phyloP scores from a whole-genome alignment of 1,140 invertebrate genomes.

The Meloidogyne exigua region DNA sequence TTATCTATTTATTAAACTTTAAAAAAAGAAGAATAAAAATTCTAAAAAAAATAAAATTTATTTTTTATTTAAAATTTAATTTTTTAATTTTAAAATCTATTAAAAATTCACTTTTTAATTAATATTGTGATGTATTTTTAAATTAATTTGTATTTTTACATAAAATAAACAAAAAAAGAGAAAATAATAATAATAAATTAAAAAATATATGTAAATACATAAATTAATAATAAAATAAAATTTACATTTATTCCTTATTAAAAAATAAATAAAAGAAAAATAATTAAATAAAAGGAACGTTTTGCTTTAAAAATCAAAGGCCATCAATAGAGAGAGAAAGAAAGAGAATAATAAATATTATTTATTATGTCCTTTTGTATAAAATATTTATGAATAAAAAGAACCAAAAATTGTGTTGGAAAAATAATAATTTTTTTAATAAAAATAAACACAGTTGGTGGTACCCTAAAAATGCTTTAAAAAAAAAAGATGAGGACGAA shows the following conservation, averaged over 20 bases:
- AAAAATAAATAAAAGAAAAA: too few relatives aligned
- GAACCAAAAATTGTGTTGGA: not conserved
- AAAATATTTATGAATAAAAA: not conserved
- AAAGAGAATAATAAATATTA: too few relatives aligned
- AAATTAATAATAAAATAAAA: not conserved
- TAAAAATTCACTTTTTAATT: not conserved
- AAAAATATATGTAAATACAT: not conserved
- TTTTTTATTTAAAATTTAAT: not conserved
- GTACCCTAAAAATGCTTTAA: too few relatives aligned
- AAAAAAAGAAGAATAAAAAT: not conserved
- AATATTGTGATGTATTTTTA: not conserved
- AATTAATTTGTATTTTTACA: too few relatives aligned
- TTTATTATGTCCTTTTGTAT: not conserved
- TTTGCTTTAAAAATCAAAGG: slow-evolving; percentile 1
- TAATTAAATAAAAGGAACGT: not conserved
- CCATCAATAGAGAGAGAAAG: not conserved
- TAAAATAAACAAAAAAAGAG: too few relatives aligned
- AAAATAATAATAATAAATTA: too few relatives aligned
- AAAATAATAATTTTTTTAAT: not conserved
- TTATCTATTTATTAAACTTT: not conserved
- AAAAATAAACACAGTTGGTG: not conserved
- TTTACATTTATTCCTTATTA: not conserved
- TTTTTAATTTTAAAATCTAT: too few relatives aligned
- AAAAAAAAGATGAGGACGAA: not conserved
- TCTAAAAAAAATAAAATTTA: not conserved